These are phyloP conservation scores for Anodontia alba DNA, from an alignment of 2,888 invertebrate genomes.

Conservation along the genomic window DNA sequence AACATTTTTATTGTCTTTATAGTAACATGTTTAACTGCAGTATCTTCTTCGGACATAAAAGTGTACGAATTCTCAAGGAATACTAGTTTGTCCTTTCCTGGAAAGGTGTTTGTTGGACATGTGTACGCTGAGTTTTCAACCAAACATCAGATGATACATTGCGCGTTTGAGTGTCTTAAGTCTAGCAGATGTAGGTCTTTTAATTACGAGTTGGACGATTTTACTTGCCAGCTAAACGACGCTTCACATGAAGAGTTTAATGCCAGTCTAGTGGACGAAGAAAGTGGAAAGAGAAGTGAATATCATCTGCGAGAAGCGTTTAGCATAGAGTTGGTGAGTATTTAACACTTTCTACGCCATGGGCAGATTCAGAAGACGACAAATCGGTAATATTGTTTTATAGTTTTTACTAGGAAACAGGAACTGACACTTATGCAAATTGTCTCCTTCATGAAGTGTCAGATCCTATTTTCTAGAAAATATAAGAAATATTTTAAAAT, in stretches of 20 bases:
- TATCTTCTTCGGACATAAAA: conserved; percentile 31
- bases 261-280: conserved; percentile 45
- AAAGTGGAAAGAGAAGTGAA: conserved; percentile 38
- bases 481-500: too few relatives aligned
- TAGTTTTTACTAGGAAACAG: conserved; percentile 15
- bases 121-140: conserved; percentile 63
- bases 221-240: conserved; percentile 76
- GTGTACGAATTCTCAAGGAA: conserved; percentile 58
- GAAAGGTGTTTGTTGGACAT: conserved; percentile 64
- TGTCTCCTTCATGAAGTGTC: too few relatives aligned
- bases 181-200: conserved; percentile 72
- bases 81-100: conserved; percentile 52
- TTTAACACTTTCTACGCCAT: too few relatives aligned
- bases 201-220: conserved; percentile 67
- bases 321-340: conserved; percentile 74
- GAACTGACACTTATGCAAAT: too few relatives aligned
- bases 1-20: background rate
- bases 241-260: conserved; percentile 69
- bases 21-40: background rate
- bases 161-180: conserved; percentile 77
- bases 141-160: conserved; percentile 71
- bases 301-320: conserved; percentile 75
- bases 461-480: too few relatives aligned
- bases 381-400: background rate
- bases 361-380: too few relatives aligned